Evolutionary conservation across 2,113 vertebrate genomes (phyloP).

Genomic region (Eptatretus burgeri): DNA sequence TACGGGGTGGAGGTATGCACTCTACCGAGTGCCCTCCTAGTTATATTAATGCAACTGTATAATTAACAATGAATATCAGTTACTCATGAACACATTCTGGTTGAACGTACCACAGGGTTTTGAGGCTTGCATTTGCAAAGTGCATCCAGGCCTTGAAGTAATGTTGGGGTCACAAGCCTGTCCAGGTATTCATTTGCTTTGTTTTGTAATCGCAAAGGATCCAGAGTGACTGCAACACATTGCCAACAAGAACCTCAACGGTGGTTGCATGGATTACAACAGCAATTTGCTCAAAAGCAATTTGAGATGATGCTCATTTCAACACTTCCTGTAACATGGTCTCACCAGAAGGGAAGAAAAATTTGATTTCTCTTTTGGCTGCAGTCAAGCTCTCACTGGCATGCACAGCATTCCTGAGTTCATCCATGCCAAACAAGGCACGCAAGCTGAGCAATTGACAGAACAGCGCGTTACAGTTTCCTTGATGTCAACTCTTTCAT

Average conservation of each 20-base stretch:
- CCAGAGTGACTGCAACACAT: constrained; percentile 27
- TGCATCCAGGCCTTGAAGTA: constrained; percentile 44
- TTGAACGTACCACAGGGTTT: constrained; percentile 29
- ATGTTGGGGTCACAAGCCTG: constrained; percentile 31
- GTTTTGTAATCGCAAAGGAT: constrained; percentile 29
- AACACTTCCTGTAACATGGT: constrained; percentile 6
- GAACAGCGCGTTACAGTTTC: too few species aligned
- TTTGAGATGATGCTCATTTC: too few species aligned
- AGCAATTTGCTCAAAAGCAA: too few species aligned
- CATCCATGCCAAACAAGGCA: constrained; percentile 55
- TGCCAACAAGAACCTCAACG: too few species aligned
- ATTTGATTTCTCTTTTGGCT: constrained; percentile 52
- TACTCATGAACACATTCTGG: too few species aligned
- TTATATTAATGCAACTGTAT: too few species aligned
- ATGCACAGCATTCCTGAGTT: constrained; percentile 54
- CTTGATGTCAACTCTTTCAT: too few species aligned
- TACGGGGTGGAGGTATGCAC: too few species aligned
- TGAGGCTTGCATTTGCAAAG: constrained; percentile 56
- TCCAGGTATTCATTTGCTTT: constrained; percentile 43
- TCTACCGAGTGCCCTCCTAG: too few species aligned
- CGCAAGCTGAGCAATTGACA: constrained; percentile 27
- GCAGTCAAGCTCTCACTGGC: constrained; percentile 35
- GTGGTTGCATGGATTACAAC: too few species aligned
- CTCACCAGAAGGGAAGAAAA: constrained; percentile 65
- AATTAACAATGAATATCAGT: too few species aligned